Base-by-base conservation (phyloP, 2,888 invertebrate species). In the Ectropis crepuscularia region DNA sequence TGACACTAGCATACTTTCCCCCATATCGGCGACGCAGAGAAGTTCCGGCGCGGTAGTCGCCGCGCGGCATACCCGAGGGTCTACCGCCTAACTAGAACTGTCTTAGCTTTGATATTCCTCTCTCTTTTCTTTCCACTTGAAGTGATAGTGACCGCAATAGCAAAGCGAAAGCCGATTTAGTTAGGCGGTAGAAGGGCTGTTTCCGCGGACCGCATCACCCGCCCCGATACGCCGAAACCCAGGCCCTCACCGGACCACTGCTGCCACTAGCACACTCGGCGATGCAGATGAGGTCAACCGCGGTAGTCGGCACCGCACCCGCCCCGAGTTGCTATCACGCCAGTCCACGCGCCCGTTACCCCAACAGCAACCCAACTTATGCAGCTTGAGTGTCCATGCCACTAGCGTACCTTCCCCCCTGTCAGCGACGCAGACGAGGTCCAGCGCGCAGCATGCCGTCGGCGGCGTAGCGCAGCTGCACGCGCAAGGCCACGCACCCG, bases 291-390 rank as follows among this genome's bases (percentile, higher is more conserved):
- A 98, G 89, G 83, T 98, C 97, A 7, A 96, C 95, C 94, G 57
- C 97, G 93, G 81, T 98, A 98, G 86, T 98, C 98, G 0, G 96
- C 97, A 71, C 96, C 94, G 73, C 42, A 92, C 92, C 7, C 87
- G 75, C 0, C 92, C 92, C 0, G 87, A 78, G 39, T 93, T 96
- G 95, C 72, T 98, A 95, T 93, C 97, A 94, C 81, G 96, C 97
- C 98, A 98, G 96, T 71, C 98, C 95, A 72, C 96, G 94, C 76
- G 98, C 89, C 74, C 98, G 87, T 90, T 98, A 95, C 69, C 94
- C 94, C 65, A 95, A 70, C 90, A 89, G 66, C 91, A 90, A 0
- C 86, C 90, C n/a, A 92, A n/a, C n/a, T n/a, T n/a, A n/a, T 95
- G 94, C 51, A 98, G 94, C 4, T 28, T 28, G 16, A 28, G 16